Percentiles rank a stretch among this genome's conserved stretches.
Conservation (phyloP, 2,113 vertebrate species). For the Acanthisitta chloris region DNA sequence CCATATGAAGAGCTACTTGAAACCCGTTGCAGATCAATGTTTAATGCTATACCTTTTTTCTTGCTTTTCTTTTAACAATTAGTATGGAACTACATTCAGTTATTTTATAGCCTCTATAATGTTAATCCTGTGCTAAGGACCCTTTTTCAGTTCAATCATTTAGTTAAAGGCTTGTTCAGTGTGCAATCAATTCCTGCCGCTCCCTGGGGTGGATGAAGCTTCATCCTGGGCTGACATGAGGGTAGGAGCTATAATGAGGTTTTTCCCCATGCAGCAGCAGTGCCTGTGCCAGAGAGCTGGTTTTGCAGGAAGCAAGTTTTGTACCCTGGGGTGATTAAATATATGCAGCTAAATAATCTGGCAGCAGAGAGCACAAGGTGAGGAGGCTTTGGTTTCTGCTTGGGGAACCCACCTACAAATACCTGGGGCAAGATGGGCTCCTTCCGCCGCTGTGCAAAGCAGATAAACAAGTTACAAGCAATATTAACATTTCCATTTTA, state of each 20-base stretch:
- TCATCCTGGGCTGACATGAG: background rate
- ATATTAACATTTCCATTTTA: background rate
- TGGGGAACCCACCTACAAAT: background rate
- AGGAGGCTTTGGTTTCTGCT: background rate
- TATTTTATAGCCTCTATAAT: slow-evolving; percentile 25
- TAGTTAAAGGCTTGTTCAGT: background rate
- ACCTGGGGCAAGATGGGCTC: background rate
- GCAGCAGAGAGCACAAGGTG: background rate
- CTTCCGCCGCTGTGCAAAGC: background rate
- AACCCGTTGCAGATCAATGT: background rate
- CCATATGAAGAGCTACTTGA: background rate
- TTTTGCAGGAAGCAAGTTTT: background rate
- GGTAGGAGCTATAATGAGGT: background rate
- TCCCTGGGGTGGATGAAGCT: background rate
- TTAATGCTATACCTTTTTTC: background rate
- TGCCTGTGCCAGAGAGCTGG: background rate
- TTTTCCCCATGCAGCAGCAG: background rate
- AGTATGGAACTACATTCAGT: background rate
- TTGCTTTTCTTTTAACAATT: slow-evolving; percentile 25
- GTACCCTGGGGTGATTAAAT: background rate
- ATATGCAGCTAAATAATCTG: background rate
- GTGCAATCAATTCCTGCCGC: background rate
- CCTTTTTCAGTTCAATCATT: background rate
- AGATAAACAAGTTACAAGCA: background rate
- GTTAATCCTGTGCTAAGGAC: slow-evolving; percentile 16